Conservation (phyloP, 1,140 invertebrate species). For the Leptinotarsa lineolata region DNA sequence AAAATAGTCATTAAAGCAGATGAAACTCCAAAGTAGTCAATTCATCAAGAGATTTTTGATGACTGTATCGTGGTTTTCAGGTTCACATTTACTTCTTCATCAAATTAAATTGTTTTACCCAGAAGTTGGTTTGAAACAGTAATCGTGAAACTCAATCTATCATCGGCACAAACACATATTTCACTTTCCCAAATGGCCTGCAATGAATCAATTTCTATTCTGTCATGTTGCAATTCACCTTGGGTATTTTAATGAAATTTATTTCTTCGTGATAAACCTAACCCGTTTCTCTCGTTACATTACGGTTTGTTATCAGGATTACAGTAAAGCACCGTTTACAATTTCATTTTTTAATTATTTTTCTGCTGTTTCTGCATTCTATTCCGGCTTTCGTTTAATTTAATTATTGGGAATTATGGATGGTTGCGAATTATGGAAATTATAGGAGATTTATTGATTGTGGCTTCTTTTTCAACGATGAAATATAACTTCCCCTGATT, state of each 20-base stretch:
- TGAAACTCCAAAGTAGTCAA: too few relatives aligned
- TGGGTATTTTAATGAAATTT: conserved; percentile 12
- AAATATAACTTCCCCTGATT: background rate
- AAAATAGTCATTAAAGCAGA: too few relatives aligned
- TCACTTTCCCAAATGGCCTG: background rate
- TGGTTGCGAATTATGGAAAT: conserved; percentile 3
- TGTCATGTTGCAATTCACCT: conserved; percentile 19
- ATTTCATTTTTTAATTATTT: conserved; percentile 22
- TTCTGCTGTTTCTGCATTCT: conserved; percentile 16
- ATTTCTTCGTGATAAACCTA: conserved; percentile 18
- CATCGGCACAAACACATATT: background rate
- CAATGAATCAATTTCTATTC: conserved; percentile 6
- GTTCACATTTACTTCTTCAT: too few relatives aligned
- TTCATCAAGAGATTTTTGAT: too few relatives aligned
- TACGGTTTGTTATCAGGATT: conserved; percentile 18
- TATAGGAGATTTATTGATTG: background rate
- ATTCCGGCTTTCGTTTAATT: conserved; percentile 11
- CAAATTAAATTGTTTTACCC: too few relatives aligned
- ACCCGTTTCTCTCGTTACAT: conserved; percentile 16
- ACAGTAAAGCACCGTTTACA: conserved; percentile 11
- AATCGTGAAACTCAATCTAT: background rate
- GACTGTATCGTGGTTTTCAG: too few relatives aligned
- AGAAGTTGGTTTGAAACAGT: too few relatives aligned
- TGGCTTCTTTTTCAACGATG: background rate
- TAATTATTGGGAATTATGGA: conserved; percentile 14